phyloP scores from a whole-genome alignment of 2,888 invertebrate species.

The Acholoe squamosa region DNA sequence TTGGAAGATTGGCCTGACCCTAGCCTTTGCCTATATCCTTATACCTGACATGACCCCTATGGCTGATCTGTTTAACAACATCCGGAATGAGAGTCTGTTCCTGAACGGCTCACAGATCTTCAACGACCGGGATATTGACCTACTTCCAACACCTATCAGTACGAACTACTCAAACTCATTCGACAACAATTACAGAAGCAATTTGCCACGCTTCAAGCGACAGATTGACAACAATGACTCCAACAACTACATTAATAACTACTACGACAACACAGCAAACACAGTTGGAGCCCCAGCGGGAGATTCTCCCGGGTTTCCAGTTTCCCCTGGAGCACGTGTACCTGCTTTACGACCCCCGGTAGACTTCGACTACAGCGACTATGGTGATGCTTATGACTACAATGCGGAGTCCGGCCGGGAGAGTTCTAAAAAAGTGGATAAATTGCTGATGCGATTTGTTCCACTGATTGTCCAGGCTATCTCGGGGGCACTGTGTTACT shows the following conservation, averaged over 20 bases:
- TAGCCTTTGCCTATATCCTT: slow-evolving; percentile 70
- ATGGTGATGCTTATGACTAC: slow-evolving; percentile 57
- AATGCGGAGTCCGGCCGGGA: background rate
- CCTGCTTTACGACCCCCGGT: background rate
- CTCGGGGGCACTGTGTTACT: slow-evolving; percentile 83
- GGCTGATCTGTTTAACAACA: slow-evolving; percentile 67
- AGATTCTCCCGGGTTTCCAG: background rate
- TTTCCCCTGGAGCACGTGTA: background rate
- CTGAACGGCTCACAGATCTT: slow-evolving; percentile 41
- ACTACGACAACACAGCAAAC: background rate
- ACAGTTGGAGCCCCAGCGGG: background rate
- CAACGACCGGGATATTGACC: background rate
- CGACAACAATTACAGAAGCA: slow-evolving; percentile 59
- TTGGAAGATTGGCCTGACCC: slow-evolving; percentile 70
- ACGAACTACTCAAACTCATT: slow-evolving; percentile 61
- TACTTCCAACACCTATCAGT: slow-evolving; percentile 16
- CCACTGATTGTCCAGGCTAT: slow-evolving; percentile 76
- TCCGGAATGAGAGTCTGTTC: slow-evolving; percentile 69
- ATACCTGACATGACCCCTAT: slow-evolving; percentile 71
- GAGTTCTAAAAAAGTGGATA: slow-evolving; percentile 57
- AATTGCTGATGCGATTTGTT: slow-evolving; percentile 67
- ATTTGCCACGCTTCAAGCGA: background rate
- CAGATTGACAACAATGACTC: background rate
- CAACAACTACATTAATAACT: background rate
- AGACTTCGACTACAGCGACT: slow-evolving; percentile 57